phyloP scores from a whole-genome alignment of 2,888 invertebrate species.

The Hesperia comma region DNA sequence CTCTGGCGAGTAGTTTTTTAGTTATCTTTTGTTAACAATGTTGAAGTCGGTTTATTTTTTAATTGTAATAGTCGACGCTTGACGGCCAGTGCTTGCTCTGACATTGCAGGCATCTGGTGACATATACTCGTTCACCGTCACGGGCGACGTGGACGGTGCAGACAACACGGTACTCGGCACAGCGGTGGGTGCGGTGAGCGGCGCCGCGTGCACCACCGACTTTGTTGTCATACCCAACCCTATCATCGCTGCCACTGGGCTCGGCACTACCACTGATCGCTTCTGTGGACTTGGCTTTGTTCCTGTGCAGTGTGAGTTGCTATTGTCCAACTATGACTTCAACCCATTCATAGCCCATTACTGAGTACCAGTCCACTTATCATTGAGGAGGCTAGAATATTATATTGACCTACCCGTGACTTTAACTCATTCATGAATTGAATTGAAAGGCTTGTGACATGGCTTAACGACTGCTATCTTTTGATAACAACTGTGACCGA shows the following conservation, averaged over 20 bases:
- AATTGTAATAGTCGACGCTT: not conserved
- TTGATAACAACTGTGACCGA: too few relatives aligned
- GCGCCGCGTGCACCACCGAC: conserved; percentile 86
- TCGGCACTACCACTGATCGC: conserved; percentile 83
- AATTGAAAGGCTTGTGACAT: too few relatives aligned
- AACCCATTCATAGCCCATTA: too few relatives aligned
- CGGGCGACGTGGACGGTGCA: conserved; percentile 87
- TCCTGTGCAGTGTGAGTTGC: conserved; percentile 84
- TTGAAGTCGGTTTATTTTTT: too few relatives aligned
- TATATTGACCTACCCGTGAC: too few relatives aligned
- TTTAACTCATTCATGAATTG: too few relatives aligned
- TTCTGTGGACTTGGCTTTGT: conserved; percentile 90
- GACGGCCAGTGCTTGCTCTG: too few relatives aligned
- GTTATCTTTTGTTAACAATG: too few relatives aligned
- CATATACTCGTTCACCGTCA: conserved; percentile 87
- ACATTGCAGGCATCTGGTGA: conserved; percentile 66
- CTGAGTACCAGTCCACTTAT: too few relatives aligned
- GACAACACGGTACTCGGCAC: conserved; percentile 86
- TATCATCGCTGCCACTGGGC: conserved; percentile 66
- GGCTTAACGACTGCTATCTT: too few relatives aligned
- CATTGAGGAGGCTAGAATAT: too few relatives aligned
- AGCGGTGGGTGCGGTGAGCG: conserved; percentile 80
- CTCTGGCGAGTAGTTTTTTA: too few relatives aligned
- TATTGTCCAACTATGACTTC: not conserved
- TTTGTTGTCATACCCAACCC: conserved; percentile 91